Conservation (phyloP, 2,888 invertebrate species). For the Linnaemya vulpina region DNA sequence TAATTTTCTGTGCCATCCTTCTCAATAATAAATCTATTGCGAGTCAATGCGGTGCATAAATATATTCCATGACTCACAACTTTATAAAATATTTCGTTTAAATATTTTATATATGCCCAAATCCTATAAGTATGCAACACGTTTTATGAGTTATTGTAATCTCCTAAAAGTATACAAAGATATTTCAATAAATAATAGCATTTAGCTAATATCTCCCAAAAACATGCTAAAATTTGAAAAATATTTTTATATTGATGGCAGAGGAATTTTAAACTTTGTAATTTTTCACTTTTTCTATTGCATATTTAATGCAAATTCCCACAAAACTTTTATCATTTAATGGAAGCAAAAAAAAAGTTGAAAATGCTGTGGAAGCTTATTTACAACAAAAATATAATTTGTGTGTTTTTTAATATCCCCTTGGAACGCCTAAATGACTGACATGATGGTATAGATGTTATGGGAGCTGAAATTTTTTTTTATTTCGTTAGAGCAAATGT, state of each 20-base stretch:
- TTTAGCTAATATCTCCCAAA: slow-evolving; percentile 32
- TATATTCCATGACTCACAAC: no score
- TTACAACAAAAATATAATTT: slow-evolving; percentile 14
- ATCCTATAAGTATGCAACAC: slow-evolving; percentile 32
- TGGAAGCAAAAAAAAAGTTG: neutral
- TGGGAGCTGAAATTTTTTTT: neutral
- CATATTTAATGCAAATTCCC: slow-evolving; percentile 58
- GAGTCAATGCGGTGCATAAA: no score
- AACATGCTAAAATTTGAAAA: slow-evolving; percentile 33
- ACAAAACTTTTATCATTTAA: slow-evolving; percentile 31
- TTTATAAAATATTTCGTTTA: neutral
- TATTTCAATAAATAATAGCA: slow-evolving; percentile 30
- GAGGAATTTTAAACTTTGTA: slow-evolving; percentile 1
- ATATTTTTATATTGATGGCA: slow-evolving; percentile 14
- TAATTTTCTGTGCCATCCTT: no score
- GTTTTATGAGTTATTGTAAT: neutral
- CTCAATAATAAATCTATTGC: no score
- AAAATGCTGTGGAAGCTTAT: neutral
- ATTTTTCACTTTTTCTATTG: slow-evolving; percentile 30
- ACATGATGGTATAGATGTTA: slow-evolving; percentile 36
- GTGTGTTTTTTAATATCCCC: slow-evolving; percentile 41
- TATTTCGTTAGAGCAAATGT: slow-evolving; percentile 8
- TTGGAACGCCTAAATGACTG: slow-evolving; percentile 18
- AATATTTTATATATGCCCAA: slow-evolving; percentile 12
- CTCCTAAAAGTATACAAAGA: slow-evolving; percentile 1